phyloP scores from a whole-genome alignment of 1,140 invertebrate species.

The Mycetomoellerius zeteki region DNA sequence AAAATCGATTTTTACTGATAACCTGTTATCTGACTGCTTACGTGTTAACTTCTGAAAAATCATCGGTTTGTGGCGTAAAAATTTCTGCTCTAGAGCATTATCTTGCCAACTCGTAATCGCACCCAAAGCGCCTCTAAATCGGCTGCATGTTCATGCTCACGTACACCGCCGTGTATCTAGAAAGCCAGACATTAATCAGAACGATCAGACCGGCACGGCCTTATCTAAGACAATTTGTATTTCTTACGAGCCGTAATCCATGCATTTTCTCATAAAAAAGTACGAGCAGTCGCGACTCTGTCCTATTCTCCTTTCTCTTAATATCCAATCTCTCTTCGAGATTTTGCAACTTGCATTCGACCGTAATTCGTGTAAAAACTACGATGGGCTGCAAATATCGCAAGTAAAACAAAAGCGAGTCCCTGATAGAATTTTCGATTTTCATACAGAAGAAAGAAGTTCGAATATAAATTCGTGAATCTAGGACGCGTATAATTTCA shows the following conservation, averaged over 20 bases:
- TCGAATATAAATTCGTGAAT: neutral
- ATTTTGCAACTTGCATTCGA: neutral
- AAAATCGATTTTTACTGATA: conserved; percentile 2
- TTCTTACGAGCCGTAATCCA: conserved; percentile 69
- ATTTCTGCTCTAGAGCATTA: conserved; percentile 39
- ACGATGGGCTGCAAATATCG: neutral
- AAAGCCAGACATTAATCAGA: conserved; percentile 71
- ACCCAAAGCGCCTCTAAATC: conserved; percentile 43
- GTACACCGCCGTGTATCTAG: conserved; percentile 24
- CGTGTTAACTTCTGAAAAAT: conserved; percentile 19
- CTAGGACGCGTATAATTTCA: neutral
- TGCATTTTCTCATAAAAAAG: conserved; percentile 71
- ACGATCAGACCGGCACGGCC: conserved; percentile 34
- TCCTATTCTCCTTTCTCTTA: conserved; percentile 25
- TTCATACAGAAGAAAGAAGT: neutral
- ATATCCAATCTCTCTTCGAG: conserved; percentile 55
- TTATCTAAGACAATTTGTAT: conserved; percentile 71
- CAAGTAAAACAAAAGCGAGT: neutral
- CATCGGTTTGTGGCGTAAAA: conserved; percentile 27
- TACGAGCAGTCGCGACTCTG: conserved; percentile 55
- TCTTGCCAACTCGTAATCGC: conserved; percentile 32
- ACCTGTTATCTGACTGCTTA: conserved; percentile 7
- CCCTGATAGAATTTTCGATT: neutral
- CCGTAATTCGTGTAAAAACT: neutral
- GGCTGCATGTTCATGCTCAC: conserved; percentile 57